These are phyloP conservation scores for Laticauda laticaudata DNA, from an alignment of 2,113 vertebrate species.

Conservation along the genomic window DNA sequence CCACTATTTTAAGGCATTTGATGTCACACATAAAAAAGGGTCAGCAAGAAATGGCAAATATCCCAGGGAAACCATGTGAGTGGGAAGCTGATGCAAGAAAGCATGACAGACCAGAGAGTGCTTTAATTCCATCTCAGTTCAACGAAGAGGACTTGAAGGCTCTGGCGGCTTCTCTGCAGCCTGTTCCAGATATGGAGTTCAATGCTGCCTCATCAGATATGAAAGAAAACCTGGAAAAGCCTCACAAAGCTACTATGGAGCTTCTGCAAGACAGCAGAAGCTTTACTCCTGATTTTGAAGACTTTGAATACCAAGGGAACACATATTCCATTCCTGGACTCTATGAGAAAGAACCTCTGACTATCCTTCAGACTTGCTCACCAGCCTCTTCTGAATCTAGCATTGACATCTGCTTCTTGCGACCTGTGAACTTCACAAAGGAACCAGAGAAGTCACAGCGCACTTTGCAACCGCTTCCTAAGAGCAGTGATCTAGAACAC, in stretches of 20 bases:
- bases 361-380: conserved; percentile 86
- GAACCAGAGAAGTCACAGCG: conserved; percentile 77
- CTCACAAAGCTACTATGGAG: conserved; percentile 73
- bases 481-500: conserved; percentile 70
- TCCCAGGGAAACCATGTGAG: conserved; percentile 79
- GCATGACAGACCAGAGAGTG: conserved; percentile 76
- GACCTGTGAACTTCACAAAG: conserved; percentile 80
- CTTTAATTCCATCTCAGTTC: conserved; percentile 72
- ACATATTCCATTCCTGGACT: conserved; percentile 74
- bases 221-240: conserved; percentile 65
- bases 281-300: conserved; percentile 75
- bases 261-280: conserved; percentile 69
- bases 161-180: conserved; percentile 75
- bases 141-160: conserved; percentile 77
- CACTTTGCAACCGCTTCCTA: conserved; percentile 70
- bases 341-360: conserved; percentile 74
- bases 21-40: conserved; percentile 78
- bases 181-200: conserved; percentile 84
- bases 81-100: conserved; percentile 80
- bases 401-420: conserved; percentile 91
- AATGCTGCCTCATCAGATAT: conserved; percentile 64
- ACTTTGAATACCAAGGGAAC: conserved; percentile 78
- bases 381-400: conserved; percentile 90
- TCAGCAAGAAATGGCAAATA: conserved; percentile 81
- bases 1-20: conserved; percentile 75